Evolutionary conservation across 2,797 vertebrate species (phyloP), one percentile per base, ranked within the genome.

Genomic region (Hippocampus kuda): DNA sequence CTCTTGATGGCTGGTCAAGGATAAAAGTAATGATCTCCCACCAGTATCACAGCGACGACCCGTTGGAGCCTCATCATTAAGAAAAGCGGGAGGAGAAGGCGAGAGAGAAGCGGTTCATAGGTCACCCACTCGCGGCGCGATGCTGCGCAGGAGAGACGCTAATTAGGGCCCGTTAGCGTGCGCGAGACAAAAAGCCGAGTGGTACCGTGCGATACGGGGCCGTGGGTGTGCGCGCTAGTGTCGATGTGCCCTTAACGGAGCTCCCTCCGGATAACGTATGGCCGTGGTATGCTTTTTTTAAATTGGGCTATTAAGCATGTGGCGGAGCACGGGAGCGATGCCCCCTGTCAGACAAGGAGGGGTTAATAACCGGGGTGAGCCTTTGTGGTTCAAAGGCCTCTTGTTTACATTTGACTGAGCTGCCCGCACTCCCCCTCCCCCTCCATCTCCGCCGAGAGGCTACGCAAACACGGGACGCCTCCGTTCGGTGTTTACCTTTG

Each of bases 251-350:
- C 68, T 71, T 56, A 51, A 54, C 41, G 68, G 53, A 67, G 70
- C 56, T 76, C 85, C 81, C 73, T 67, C 70, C 81, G 77, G 81
- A 85, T 80, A 87, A 89, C 75, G 79, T 82, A 88, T 81, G 78
- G 75, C 22, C 54, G 64, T 72, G 83, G 81, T 86, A 77, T 81
- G 79, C 34, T 38, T 38, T 38, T 16, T 87, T 88, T 89, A 89
- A 90, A 90, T 91, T 90, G 85, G 82, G 26, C 77, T 78, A 88
- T 88, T 89, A 87, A 81, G 77, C 75, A 82, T 87, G 84, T 81
- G 83, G 85, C 69, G 77, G 67, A 81, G 72, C 81, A 78, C 67
- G 66, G 84, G 82, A 85, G 77, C 63, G 76, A 84, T 78, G 85
- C 83, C 77, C 80, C 81, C 83, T 79, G 85, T 87, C 82, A 88